Evolutionary conservation across 1,140 invertebrate genomes (phyloP), one percentile per base, ranked within the genome.

Genomic region (Meloidogyne chitwoodi): DNA sequence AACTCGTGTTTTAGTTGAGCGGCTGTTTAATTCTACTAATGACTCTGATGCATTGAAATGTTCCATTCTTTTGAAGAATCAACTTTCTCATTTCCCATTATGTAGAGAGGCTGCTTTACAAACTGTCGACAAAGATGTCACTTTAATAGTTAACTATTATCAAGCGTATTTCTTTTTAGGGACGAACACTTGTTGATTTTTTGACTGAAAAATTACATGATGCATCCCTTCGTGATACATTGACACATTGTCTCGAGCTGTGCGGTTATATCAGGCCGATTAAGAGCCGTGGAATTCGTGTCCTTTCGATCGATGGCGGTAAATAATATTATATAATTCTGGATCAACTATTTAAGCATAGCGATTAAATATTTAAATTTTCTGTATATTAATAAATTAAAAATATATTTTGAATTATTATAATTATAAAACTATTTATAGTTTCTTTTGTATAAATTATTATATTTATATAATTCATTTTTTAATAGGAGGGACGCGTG

Each of bases 221-320:
- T 56, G 48, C 24, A 0, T 26, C 44, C 5, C 29, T 44, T 56
- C 31, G 19, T 8, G 19, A 48, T 44, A 27, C 26, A 27, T 16
- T 68, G 1, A 75, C 61, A 22, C 66, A 79, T 27, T 80, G 82
- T 31, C 88, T 94, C 69, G 90, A 92, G 0, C 84, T 94, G 34
- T 86, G 94, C 69, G 94, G 94, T 8, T 91, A 93, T 85, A 88
- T 90, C 11, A 90, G 91, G 75, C 91, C 93, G 38, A 88, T 92
- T 5, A 90, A 90, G 78, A 91, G 91, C 6, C 88, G 89, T 74
- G 94, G 94, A 6, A 92, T 95, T 31, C 90, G 92, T 86, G 91
- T 96, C 68, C 88, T 96, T 16, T 91, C 92, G 0, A 93, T 96
- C 79, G 94, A 96, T 89, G 94, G 94, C 10, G 94, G 68, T 70